These are phyloP conservation scores for Drosophila ficusphila DNA, from an alignment of 1,140 invertebrate genomes.

Conservation along the genomic window DNA sequence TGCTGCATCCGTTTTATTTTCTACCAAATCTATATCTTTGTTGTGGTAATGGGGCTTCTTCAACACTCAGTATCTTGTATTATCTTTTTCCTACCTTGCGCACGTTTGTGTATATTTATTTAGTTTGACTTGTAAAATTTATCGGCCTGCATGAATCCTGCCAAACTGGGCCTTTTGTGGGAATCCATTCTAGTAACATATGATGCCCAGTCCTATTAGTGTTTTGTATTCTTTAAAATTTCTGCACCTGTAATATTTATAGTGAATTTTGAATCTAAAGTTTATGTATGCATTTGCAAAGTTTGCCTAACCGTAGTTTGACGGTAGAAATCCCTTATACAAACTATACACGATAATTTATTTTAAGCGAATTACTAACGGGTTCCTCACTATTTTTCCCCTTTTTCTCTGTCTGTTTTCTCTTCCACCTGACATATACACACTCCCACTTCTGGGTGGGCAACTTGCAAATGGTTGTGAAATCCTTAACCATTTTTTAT, in stretches of 20 bases:
- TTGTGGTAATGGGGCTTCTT: conserved; percentile 42
- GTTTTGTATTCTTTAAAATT: no score
- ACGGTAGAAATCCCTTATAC: no score
- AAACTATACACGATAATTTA: no score
- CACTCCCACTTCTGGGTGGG: not conserved
- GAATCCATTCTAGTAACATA: no score
- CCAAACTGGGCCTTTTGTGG: no score
- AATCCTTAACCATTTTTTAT: not conserved
- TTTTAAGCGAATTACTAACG: conserved; percentile 23
- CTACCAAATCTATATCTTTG: conserved; percentile 19
- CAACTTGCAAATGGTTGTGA: not conserved
- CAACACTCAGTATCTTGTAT: conserved; percentile 1
- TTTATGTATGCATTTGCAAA: no score
- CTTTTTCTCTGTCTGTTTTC: conserved; percentile 1
- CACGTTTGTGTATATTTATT: conserved; percentile 16
- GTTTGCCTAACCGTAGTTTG: no score
- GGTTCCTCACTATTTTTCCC: conserved; percentile 16
- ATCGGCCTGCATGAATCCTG: conserved; percentile 4
- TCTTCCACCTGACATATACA: not conserved
- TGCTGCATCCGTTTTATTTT: conserved; percentile 68
- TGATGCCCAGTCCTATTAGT: no score
- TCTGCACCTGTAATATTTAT: no score
- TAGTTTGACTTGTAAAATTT: not conserved
- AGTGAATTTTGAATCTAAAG: no score
- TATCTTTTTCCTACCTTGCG: conserved; percentile 16